Conservation (phyloP, 2,113 vertebrate genomes). For the Toxotes chatareus region DNA sequence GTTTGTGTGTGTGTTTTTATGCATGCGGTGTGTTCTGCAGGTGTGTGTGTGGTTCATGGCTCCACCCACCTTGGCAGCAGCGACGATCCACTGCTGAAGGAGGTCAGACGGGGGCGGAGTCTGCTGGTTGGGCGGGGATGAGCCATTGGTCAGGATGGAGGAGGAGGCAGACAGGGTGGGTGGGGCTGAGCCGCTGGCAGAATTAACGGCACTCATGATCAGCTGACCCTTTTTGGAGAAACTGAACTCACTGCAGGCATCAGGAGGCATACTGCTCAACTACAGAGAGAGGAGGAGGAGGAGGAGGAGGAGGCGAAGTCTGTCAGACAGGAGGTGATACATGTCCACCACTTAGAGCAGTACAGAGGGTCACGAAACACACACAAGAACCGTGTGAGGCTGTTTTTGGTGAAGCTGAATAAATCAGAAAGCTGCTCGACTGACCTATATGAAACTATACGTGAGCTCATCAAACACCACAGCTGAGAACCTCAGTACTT, state of each 20-base stretch:
- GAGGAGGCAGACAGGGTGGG: constrained; percentile 54
- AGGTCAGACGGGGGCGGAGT: constrained; percentile 78
- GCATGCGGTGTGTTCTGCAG: neutral
- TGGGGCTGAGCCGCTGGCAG: constrained; percentile 50
- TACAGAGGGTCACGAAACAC: too few species aligned
- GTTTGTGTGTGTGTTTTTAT: neutral
- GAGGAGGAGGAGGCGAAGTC: neutral
- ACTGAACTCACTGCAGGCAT: constrained; percentile 87
- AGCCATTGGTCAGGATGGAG: constrained; percentile 56
- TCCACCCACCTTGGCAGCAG: constrained; percentile 86
- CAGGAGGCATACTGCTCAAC: constrained; percentile 89
- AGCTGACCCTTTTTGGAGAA: constrained; percentile 93
- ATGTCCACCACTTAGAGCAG: too few species aligned
- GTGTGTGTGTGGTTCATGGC: neutral
- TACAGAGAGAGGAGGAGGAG: constrained; percentile 62
- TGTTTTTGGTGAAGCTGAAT: too few species aligned
- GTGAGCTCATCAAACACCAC: too few species aligned
- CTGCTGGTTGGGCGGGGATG: constrained; percentile 12
- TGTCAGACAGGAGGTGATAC: neutral
- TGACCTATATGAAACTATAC: too few species aligned
- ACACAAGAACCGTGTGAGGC: too few species aligned
- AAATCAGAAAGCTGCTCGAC: too few species aligned
- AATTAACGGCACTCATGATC: constrained; percentile 88
- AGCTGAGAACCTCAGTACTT: too few species aligned
- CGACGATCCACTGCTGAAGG: constrained; percentile 87